Evolutionary conservation across 2,888 invertebrate species (phyloP).

Genomic region (Cryptocephalus moraei): DNA sequence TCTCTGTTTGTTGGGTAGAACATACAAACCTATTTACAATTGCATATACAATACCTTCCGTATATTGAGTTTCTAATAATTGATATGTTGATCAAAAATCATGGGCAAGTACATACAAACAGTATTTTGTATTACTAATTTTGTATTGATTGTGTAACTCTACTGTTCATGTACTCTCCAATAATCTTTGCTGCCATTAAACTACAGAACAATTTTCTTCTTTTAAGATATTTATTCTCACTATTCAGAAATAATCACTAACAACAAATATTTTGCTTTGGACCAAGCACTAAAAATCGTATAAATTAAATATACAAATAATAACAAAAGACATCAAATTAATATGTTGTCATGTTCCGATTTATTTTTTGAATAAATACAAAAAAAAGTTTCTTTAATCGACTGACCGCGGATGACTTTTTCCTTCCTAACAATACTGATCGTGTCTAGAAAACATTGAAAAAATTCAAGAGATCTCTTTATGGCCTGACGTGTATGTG

Average conservation of each 20-base stretch:
- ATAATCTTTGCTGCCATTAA: not conserved
- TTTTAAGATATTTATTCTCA: slow-evolving; percentile 5
- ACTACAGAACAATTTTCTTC: slow-evolving; percentile 12
- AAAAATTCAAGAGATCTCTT: slow-evolving; percentile 3
- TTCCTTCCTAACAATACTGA: not conserved
- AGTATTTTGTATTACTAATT: no score
- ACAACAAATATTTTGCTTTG: slow-evolving; percentile 9
- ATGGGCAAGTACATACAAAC: no score
- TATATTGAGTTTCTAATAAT: no score
- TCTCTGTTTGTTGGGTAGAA: no score
- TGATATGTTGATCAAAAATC: no score
- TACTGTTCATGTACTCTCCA: no score
- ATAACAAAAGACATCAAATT: slow-evolving; percentile 13
- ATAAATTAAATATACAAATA: slow-evolving; percentile 10
- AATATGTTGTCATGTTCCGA: slow-evolving; percentile 14
- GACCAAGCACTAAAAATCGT: slow-evolving; percentile 11
- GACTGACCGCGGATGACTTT: not conserved
- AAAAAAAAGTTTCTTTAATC: slow-evolving; percentile 3
- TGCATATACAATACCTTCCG: no score
- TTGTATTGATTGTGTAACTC: no score
- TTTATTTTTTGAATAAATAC: slow-evolving; percentile 5
- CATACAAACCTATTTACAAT: no score
- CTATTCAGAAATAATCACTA: slow-evolving; percentile 8
- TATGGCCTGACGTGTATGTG: slow-evolving; percentile 8
- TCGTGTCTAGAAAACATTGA: slow-evolving; percentile 8